Conservation (phyloP, 2,113 vertebrate species). For the Cariama cristata region DNA sequence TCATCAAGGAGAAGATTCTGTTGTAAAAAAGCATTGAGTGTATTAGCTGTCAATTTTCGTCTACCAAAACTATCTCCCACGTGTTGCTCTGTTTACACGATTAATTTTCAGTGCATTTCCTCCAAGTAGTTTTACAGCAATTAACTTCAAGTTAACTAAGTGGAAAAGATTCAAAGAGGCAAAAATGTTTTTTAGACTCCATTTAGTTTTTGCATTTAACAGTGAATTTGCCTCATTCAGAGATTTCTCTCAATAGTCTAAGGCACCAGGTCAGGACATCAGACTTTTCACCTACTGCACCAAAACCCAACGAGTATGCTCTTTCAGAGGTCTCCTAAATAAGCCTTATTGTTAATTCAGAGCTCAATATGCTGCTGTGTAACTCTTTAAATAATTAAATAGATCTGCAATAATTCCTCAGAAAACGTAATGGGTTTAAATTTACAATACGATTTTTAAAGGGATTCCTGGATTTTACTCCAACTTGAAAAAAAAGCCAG, state of each 20-base stretch:
- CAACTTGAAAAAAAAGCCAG: neutral
- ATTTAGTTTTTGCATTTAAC: neutral
- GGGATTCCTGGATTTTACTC: neutral
- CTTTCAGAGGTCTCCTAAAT: neutral
- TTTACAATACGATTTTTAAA: neutral
- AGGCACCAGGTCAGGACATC: neutral
- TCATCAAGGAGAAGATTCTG: conserved; percentile 89
- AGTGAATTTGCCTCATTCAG: neutral
- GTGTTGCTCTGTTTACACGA: neutral
- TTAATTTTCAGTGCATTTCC: neutral
- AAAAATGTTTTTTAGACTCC: neutral
- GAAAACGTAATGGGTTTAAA: neutral
- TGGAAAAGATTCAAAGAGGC: neutral
- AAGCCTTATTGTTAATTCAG: neutral
- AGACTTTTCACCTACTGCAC: neutral
- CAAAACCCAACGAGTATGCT: neutral
- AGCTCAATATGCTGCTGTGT: neutral
- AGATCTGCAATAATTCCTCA: neutral
- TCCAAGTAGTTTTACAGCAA: neutral
- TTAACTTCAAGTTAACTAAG: neutral
- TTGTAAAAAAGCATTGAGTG: neutral
- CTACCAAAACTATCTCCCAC: neutral
- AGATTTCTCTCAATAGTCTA: neutral
- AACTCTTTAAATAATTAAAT: neutral
- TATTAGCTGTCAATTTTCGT: neutral